Conservation (phyloP, 2,888 invertebrate genomes). For the Petrolisthes cinctipes region DNA sequence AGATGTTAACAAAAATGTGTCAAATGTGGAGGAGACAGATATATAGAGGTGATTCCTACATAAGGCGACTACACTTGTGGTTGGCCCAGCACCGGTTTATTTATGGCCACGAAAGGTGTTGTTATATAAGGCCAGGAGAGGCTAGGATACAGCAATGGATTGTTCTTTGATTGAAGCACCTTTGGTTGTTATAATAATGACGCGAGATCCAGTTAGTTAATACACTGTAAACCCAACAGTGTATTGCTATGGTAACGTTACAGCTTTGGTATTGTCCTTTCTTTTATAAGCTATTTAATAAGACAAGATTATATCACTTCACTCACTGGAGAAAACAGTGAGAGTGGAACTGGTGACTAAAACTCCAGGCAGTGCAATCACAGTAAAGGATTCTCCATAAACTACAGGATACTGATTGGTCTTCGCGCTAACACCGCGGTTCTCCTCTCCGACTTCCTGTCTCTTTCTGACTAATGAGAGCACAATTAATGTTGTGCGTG, state of each 20-base stretch:
- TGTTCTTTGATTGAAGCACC: constrained; percentile 51
- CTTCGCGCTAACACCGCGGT: no score
- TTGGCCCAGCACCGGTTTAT: background rate
- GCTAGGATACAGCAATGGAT: no score
- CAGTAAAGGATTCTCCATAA: no score
- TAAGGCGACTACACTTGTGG: background rate
- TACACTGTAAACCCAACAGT: background rate
- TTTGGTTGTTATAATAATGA: constrained; percentile 30
- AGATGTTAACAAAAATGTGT: no score
- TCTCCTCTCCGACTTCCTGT: no score
- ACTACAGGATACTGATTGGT: no score
- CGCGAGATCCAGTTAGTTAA: constrained; percentile 1
- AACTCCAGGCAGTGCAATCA: no score
- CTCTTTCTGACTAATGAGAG: no score
- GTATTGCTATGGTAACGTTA: constrained; percentile 20
- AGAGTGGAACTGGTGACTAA: background rate
- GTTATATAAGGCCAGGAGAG: background rate
- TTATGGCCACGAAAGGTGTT: background rate
- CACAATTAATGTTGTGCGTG: no score
- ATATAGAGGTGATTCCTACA: no score
- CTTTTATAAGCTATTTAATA: background rate
- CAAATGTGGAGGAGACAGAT: no score
- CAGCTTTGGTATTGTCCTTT: background rate
- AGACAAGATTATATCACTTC: background rate
- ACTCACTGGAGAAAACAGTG: background rate